phyloP scores from a whole-genome alignment of 2,113 vertebrate species.

The Chlorocebus sabaeus region DNA sequence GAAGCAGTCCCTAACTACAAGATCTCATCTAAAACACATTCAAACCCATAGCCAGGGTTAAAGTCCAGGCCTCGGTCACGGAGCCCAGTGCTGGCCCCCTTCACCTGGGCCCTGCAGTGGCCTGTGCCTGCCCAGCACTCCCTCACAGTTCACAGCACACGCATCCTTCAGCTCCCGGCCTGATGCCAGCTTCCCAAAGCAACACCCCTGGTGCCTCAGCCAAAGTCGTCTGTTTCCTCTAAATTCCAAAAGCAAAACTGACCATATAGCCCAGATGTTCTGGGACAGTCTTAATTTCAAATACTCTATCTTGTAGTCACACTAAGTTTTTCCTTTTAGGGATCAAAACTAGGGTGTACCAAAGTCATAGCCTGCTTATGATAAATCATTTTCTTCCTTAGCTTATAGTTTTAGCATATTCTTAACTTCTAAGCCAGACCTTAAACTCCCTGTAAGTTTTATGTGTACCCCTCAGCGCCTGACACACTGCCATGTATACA shows the following conservation, averaged over 20 bases:
- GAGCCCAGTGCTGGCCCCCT: background rate
- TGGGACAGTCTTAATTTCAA: background rate
- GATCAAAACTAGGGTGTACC: background rate
- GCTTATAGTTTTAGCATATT: background rate
- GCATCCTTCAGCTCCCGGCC: background rate
- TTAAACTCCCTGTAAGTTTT: background rate
- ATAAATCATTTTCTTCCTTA: background rate
- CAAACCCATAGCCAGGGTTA: background rate
- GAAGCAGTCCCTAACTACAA: background rate
- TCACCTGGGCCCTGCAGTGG: fast-evolving
- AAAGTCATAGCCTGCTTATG: background rate
- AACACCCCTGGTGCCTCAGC: background rate
- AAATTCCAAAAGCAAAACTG: background rate
- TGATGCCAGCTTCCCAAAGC: background rate
- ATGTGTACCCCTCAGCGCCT: background rate
- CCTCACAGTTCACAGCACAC: background rate
- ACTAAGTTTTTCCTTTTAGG: background rate
- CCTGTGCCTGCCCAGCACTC: background rate
- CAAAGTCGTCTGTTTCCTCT: background rate
- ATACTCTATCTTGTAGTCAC: background rate
- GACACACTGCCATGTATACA: background rate
- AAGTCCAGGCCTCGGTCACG: background rate
- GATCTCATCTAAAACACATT: background rate
- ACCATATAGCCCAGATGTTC: background rate
- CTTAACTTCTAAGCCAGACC: background rate